Percentiles rank a stretch among this genome's conserved stretches.
Conservation (phyloP, 2,797 vertebrate genomes). For the Margarornis squamiger region DNA sequence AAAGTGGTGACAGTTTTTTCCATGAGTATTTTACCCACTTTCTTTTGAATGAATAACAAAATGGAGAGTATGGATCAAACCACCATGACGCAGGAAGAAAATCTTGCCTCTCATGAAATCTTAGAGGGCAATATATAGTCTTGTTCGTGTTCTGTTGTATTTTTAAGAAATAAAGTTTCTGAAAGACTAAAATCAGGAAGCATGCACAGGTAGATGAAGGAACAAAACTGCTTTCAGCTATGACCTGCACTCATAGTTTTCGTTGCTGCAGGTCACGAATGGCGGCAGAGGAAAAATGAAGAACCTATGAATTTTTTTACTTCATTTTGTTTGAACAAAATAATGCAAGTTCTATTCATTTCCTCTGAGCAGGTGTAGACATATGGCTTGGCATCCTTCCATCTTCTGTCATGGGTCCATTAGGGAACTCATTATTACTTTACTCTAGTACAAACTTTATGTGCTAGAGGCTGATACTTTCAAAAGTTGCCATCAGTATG, state of each 20-base stretch:
- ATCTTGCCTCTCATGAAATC: not conserved
- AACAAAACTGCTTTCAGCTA: constrained; percentile 16
- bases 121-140: not conserved
- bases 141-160: not conserved
- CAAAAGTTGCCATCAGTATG: not conserved
- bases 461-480: not conserved
- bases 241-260: constrained; percentile 15
- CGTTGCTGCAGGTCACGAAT: constrained; percentile 8
- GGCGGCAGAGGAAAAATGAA: not conserved
- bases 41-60: not conserved
- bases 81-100: not conserved
- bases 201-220: not conserved
- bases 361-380: not conserved
- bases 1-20: not conserved
- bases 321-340: not conserved
- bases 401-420: not conserved
- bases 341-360: not conserved
- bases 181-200: constrained; percentile 41
- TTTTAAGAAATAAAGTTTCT: not conserved
- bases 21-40: not conserved
- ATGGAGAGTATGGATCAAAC: not conserved
- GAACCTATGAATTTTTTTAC: not conserved
- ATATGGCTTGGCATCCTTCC: not conserved
- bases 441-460: not conserved
- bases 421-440: not conserved